Base-by-base conservation (phyloP, 2,797 vertebrate genomes). In the Argyrosomus regius region DNA sequence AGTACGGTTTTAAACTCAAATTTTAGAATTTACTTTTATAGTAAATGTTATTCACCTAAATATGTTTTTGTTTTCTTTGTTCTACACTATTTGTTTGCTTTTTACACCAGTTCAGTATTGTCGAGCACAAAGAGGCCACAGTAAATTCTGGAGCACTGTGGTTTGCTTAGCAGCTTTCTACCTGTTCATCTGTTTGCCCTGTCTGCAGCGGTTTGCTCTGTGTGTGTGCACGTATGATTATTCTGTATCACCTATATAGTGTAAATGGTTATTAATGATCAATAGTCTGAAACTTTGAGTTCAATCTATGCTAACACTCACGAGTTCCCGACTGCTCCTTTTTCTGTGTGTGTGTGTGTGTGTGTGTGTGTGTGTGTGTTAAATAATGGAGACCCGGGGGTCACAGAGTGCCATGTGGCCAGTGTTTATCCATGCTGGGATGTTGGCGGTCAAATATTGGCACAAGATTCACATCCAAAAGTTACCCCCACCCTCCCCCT, bases 401-500 rank as follows among this genome's bases (percentile, higher is more conserved):
- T 87, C 76, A 82, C 67, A 57, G 24, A 43, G 54, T 41, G 56
- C 70, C 81, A 83, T 84, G 75, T 87, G 79, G 77, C 67, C 61
- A 31, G 60, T 83, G 68, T 89, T 86, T 87, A 85, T 92, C 79
- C 84, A 86, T 24, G 83, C 82, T 83, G 83, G 45, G 62, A 78
- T 85, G 70, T 77, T 91, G 82, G 85, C 83, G 71, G 62, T 50
- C 41, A 78, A 63, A 74, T 60, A 50, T 17, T 84, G 82, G 80
- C 78, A 39, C 73, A 20, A 35, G 31, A 13, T 31, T 70, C 22
- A 24, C 46, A 81, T 83, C 45, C 59, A 70, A 75, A 76, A 64
- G 49, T 73, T 56, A 24, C 24, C 6, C 57, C 3, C 50, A 31
- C 48, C 52, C 53, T 48, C 26, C 48, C 45, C 43, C 46, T 48